Conservation (phyloP, 1,140 invertebrate genomes). For the Tetramorium simillimum region DNA sequence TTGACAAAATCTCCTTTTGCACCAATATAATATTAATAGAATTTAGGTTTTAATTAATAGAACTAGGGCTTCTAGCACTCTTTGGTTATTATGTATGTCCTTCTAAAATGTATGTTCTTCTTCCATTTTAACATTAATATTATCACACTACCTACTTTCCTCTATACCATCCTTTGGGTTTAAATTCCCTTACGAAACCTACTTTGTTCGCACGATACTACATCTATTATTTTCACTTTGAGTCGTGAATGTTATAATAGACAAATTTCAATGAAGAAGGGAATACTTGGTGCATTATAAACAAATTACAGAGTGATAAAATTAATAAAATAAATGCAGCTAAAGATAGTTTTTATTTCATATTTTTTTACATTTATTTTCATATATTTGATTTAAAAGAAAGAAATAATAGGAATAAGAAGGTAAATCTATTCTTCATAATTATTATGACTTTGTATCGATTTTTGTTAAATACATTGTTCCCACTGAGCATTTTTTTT, state of each 20-base stretch:
- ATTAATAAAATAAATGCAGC: not conserved
- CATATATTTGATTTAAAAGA: not conserved
- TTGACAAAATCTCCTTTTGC: not conserved
- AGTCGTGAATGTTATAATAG: not conserved
- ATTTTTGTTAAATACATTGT: not conserved
- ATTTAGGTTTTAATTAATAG: not conserved
- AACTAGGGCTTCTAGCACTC: not conserved
- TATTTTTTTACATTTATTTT: not conserved
- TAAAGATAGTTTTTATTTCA: not conserved
- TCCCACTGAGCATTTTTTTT: not conserved
- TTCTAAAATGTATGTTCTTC: slow-evolving; percentile 14
- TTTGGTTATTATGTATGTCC: slow-evolving; percentile 8
- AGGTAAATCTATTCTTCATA: not conserved
- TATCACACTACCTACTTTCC: not conserved
- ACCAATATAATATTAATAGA: not conserved
- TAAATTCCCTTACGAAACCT: not conserved
- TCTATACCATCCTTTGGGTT: not conserved
- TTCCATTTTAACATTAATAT: slow-evolving; percentile 19
- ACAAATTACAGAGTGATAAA: not conserved
- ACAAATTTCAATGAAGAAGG: not conserved
- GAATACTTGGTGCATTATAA: not conserved
- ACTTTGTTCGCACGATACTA: slow-evolving; percentile 9
- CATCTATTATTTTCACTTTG: slow-evolving; percentile 7
- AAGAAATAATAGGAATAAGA: not conserved
- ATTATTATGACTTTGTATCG: not conserved